Evolutionary conservation across 2,888 invertebrate genomes (phyloP), one percentile per base, ranked within the genome.

Genomic region (Agrilus biguttatus): DNA sequence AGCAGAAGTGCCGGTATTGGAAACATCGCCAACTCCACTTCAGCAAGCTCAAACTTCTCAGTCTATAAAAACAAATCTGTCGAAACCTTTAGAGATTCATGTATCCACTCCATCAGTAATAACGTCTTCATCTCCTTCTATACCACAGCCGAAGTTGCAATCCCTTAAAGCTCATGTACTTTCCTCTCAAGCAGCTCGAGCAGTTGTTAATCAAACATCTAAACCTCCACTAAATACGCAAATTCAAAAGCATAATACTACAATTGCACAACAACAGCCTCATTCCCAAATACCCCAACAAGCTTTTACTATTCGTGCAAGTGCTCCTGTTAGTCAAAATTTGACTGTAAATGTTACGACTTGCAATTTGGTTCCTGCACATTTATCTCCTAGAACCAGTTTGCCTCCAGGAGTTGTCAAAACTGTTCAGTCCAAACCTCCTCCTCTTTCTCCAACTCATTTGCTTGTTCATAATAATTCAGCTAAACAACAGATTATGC

Each of bases 151-250:
- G 34, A 57, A 62, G 57, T 71, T 74, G 0, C 77, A 75, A 14
- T 74, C 75, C 5, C 59, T 78, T 3, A 78, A 78, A 53, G 77
- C 78, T 2, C 78, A 78, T 48, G 77, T 78, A 4, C 56, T 78
- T 14, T 75, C 74, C 41, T 68, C 71, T 32, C 71, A 72, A 49
- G 63, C 59, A 2, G 60, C 63, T 3, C 60, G 63, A 50, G 60
- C 61, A n/a, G 56, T 57, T 5, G 58, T 59, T n/a, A 51, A 54
- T n/a, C 56, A 54, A 28, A 45, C 51, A 46, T 14, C 43, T 17
- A 37, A 52, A 45, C 53, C 50, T 37, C 36, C 44, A 13, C 50
- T 42, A 23, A 47, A 49, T 34, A 34, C 46, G 37, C 48, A 45
- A 28, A 44, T 45, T 14, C 49, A 46, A 14, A 48, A 47, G 32